A percentile compares a stretch with the other conserved stretches of the same genome.
Conservation (phyloP, 2,113 vertebrate genomes). For the Gallinago paraguaiae region DNA sequence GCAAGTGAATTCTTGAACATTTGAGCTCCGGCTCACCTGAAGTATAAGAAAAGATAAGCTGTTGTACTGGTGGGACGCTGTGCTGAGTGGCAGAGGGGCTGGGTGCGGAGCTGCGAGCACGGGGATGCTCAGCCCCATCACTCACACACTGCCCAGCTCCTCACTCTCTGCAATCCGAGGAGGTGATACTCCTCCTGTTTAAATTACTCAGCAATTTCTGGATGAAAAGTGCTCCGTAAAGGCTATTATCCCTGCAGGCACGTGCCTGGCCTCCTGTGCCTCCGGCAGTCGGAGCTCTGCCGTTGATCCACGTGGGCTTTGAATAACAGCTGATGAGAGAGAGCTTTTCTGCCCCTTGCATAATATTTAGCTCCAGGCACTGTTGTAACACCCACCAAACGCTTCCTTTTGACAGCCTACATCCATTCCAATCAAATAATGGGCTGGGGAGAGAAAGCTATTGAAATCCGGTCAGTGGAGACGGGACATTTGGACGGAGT, state of each 20-base stretch:
- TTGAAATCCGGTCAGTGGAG: slow-evolving; percentile 99
- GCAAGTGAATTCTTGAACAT: background rate
- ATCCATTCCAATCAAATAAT: slow-evolving; percentile 99
- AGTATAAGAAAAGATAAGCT: background rate
- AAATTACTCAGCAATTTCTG: background rate
- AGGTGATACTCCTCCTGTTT: background rate
- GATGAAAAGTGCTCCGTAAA: background rate
- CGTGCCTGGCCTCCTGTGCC: fast-evolving
- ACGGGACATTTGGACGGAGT: slow-evolving; percentile 99
- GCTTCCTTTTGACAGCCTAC: slow-evolving; percentile 88
- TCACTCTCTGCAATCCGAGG: fast-evolving
- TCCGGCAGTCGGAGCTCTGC: slow-evolving; percentile 37
- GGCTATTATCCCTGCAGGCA: background rate
- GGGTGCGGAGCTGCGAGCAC: background rate
- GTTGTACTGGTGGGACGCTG: background rate
- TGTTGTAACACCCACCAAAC: slow-evolving; percentile 68
- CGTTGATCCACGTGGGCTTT: slow-evolving; percentile 46
- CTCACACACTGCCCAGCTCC: background rate
- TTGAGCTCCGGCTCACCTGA: background rate
- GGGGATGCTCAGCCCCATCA: background rate
- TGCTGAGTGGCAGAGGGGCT: background rate
- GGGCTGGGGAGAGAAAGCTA: slow-evolving; percentile 99
- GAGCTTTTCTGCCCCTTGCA: slow-evolving; percentile 40
- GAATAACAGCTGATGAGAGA: slow-evolving; percentile 49
- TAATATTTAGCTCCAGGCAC: slow-evolving; percentile 49